Evolutionary conservation across 1,140 invertebrate genomes (phyloP).

Genomic region (Conus ventricosus): DNA sequence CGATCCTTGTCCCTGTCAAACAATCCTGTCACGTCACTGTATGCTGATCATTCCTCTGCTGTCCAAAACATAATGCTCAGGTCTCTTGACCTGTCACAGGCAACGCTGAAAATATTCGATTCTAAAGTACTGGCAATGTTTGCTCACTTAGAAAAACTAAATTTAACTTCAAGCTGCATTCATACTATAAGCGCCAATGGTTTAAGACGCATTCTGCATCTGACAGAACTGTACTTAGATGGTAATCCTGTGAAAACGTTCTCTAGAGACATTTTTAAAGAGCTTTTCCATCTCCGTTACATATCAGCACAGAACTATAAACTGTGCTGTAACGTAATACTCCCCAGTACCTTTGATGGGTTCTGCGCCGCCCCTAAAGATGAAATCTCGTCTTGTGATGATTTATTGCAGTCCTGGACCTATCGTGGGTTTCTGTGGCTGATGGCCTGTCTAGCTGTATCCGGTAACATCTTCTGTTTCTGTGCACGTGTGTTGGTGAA

Average conservation of each 20-base stretch:
- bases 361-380: slow-evolving; percentile 43
- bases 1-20: slow-evolving; percentile 18
- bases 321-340: slow-evolving; percentile 47
- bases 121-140: not conserved
- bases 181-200: not conserved
- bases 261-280: not conserved
- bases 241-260: not conserved
- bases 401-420: not conserved
- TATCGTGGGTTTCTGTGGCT: slow-evolving; percentile 42
- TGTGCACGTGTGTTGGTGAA: slow-evolving; percentile 29
- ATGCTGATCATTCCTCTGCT: slow-evolving; percentile 6
- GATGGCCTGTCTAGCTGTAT: slow-evolving; percentile 8
- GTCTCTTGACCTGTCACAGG: not conserved
- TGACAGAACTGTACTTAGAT: not conserved
- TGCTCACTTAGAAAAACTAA: slow-evolving; percentile 6
- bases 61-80: not conserved
- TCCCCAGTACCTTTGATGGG: slow-evolving; percentile 37
- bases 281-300: not conserved
- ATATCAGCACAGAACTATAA: slow-evolving; percentile 41
- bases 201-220: not conserved
- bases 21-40: not conserved
- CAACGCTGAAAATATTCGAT: slow-evolving; percentile 16
- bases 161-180: not conserved
- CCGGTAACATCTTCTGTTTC: slow-evolving; percentile 50
- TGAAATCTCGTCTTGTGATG: slow-evolving; percentile 44